A percentile compares a stretch with the other conserved stretches of the same genome.
These are phyloP conservation scores for Dascyllus trimaculatus DNA, from an alignment of 2,113 vertebrate species.

Conservation along the genomic window DNA sequence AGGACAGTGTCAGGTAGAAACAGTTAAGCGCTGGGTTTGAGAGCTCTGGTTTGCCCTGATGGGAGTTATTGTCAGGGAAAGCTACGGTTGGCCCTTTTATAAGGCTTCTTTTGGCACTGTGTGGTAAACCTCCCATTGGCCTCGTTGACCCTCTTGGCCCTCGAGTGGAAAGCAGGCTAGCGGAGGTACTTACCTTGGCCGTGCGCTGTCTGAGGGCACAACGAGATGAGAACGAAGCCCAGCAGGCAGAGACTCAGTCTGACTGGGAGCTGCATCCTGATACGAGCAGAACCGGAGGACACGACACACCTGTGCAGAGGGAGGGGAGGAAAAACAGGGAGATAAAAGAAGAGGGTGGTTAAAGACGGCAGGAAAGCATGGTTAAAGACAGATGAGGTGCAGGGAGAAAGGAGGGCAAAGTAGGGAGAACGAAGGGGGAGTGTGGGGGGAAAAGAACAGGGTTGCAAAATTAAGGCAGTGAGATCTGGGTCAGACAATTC, in stretches of 20 bases:
- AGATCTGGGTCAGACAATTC: no score
- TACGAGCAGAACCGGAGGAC: constrained; percentile 31
- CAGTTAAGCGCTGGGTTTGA: not conserved
- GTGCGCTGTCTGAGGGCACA: constrained; percentile 53
- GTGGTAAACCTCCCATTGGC: not conserved
- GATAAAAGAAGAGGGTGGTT: no score
- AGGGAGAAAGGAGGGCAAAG: no score
- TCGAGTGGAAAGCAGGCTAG: not conserved
- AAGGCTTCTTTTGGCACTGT: not conserved
- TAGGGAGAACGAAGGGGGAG: no score
- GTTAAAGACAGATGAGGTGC: no score
- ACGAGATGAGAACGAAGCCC: constrained; percentile 59
- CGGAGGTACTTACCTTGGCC: constrained; percentile 76
- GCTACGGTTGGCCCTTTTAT: not conserved
- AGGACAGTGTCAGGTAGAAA: no score
- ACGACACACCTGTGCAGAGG: constrained; percentile 46
- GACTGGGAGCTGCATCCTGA: constrained; percentile 71
- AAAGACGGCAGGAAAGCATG: no score
- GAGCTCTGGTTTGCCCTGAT: not conserved
- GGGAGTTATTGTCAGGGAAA: no score
- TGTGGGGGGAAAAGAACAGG: no score
- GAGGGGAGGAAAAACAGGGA: no score
- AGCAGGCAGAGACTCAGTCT: constrained; percentile 60
- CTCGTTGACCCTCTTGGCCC: constrained; percentile 1
- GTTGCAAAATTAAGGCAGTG: no score